Base-by-base conservation (phyloP, 23 tunicate genomes). In the Trididemnum miniatum region DNA sequence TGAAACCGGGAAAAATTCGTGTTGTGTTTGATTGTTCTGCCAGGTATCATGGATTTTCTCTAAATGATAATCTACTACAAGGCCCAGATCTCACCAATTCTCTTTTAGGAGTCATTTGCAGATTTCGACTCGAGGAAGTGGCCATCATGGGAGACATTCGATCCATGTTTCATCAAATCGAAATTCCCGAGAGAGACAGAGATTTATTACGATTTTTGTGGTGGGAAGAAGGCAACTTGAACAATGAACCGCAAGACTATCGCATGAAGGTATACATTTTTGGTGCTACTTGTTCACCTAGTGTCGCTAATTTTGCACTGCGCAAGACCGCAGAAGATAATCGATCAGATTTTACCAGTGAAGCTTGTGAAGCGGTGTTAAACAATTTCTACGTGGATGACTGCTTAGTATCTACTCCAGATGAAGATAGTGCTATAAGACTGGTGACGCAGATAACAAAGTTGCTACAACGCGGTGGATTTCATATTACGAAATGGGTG, bases 301-400 rank as follows among this genome's bases (percentile, higher is more conserved):
- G 72, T 33, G 71, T 72, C 71, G n/a, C n/a, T n/a, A n/a, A n/a
- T n/a, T n/a, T n/a, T n/a, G n/a, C n/a, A n/a, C n/a, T n/a, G n/a
- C n/a, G 80, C 91, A 34, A 51, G 30, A 65, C 77, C 49, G 77
- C 76, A 4, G 84, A 85, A 26, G 84, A 85, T 76, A 65, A 65
- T 35, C 59, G 35, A 76, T 37, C 23, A 31, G 35, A 60, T 24
- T 84, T 77, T 33, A 30, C 15, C 25, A 9, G 34, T 39, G 33
- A 62, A 1, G 74, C 59, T 28, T 30, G 30, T 37, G 67, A n/a
- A n/a, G n/a, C n/a, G n/a, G n/a, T n/a, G n/a, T n/a, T n/a, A n/a
- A n/a, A n/a, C n/a, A n/a, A n/a, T 59, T 86, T 86, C 40, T 86
- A 86, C 72, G 85, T 86, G 18, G 85, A 80, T 49, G 80, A 80